Percentiles rank a stretch among this genome's conserved stretches.
Conservation (phyloP, 2,888 invertebrate species). For the Listrodromus nycthemerus region DNA sequence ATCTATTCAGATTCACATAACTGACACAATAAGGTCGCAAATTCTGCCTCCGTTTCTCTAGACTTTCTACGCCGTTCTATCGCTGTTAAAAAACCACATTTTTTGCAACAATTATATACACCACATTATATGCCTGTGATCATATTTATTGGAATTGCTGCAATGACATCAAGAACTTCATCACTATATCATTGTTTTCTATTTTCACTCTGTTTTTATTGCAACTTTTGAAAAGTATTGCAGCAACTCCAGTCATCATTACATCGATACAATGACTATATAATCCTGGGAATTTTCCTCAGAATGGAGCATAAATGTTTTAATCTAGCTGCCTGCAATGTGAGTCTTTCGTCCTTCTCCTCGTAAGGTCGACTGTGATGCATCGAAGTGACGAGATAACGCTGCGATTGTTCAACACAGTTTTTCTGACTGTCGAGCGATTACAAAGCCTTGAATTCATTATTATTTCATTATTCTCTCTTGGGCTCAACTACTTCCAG, state of each 20-base stretch:
- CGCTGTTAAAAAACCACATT: neutral
- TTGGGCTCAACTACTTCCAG: neutral
- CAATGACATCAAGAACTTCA: neutral
- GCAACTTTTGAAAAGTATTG: neutral
- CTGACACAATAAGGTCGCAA: neutral
- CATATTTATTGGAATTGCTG: neutral
- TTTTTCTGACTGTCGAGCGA: neutral
- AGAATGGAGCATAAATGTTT: neutral
- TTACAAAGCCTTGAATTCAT: neutral
- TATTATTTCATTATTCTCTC: slow-evolving; percentile 1
- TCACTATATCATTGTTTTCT: neutral
- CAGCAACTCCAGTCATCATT: neutral
- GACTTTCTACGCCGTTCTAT: neutral
- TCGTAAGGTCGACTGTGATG: neutral
- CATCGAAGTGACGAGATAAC: slow-evolving; percentile 1
- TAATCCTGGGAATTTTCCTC: neutral
- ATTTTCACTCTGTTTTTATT: neutral
- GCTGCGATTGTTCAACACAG: neutral
- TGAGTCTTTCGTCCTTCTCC: neutral
- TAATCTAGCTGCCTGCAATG: neutral
- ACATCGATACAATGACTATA: neutral
- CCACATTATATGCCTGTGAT: neutral
- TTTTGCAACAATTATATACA: too few relatives aligned
- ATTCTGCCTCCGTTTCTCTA: neutral
- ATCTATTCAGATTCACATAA: slow-evolving; percentile 31